Evolutionary conservation across 1,140 invertebrate species (phyloP).

Genomic region (Cylas formicarius): DNA sequence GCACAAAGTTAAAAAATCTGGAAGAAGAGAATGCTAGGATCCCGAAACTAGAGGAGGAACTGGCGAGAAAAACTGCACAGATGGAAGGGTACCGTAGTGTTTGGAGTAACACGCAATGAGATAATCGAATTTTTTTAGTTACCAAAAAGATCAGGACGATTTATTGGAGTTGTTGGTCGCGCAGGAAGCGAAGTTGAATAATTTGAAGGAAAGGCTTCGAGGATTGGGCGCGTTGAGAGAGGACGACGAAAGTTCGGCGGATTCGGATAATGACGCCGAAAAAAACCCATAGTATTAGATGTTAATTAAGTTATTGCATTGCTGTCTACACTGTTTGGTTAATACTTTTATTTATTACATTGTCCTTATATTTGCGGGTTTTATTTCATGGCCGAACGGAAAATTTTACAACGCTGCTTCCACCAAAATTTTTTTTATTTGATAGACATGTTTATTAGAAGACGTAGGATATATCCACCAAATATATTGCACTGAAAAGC

Average conservation of each 20-base stretch:
- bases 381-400: too few relatives aligned
- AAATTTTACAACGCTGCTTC: too few relatives aligned
- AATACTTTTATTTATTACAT: too few relatives aligned
- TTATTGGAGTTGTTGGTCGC: slow-evolving; percentile 77
- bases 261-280: slow-evolving; percentile 28
- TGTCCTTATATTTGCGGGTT: too few relatives aligned
- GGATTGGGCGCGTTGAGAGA: slow-evolving; percentile 62
- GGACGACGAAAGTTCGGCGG: slow-evolving; percentile 34
- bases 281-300: too few relatives aligned
- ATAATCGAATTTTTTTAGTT: slow-evolving; percentile 12
- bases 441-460: too few relatives aligned
- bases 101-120: background rate
- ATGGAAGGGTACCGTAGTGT: slow-evolving; percentile 56
- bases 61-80: slow-evolving; percentile 46
- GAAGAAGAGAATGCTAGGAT: slow-evolving; percentile 24
- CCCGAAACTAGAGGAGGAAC: slow-evolving; percentile 10
- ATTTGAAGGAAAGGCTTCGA: slow-evolving; percentile 62
- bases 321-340: background rate
- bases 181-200: slow-evolving; percentile 67
- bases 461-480: too few relatives aligned
- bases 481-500: too few relatives aligned
- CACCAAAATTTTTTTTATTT: too few relatives aligned
- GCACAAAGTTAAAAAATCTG: slow-evolving; percentile 31
- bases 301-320: too few relatives aligned
- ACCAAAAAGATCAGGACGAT: slow-evolving; percentile 80